These are phyloP conservation scores for Drosophila fungiperda DNA, from an alignment of 2,888 invertebrate genomes.

Conservation along the genomic window DNA sequence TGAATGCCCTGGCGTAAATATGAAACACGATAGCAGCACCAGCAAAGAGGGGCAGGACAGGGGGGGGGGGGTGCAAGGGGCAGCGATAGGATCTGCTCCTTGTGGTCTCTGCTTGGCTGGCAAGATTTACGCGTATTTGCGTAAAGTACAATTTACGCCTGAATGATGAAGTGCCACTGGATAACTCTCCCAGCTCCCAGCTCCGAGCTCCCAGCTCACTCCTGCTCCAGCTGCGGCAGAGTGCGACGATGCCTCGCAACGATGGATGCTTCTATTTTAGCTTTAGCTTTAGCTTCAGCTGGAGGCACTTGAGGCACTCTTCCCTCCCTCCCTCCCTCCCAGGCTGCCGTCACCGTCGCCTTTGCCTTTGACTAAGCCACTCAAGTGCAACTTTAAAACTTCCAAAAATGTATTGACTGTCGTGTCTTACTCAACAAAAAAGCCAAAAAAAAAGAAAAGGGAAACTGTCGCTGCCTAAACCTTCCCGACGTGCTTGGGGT, in stretches of 20 bases:
- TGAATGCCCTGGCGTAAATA: conserved; percentile 67
- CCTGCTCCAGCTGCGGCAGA: conserved; percentile 5
- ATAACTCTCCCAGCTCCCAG: conserved; percentile 20
- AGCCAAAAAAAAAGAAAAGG: conserved; percentile 31
- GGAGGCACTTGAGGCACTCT: conserved; percentile 2
- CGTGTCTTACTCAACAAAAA: conserved; percentile 25
- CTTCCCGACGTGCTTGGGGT: conserved; percentile 49
- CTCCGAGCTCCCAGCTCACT: conserved; percentile 17
- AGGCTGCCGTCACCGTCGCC: not conserved
- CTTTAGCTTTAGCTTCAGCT: conserved; percentile 2
- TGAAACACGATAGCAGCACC: conserved; percentile 58
- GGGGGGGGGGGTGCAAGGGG: not conserved
- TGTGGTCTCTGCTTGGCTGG: conserved; percentile 35
- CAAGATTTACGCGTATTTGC: conserved; percentile 79
- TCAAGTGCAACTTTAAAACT: conserved; percentile 79
- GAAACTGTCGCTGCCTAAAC: conserved; percentile 68
- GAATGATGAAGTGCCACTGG: conserved; percentile 69
- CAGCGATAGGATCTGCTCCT: not conserved
- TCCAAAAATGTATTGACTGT: conserved; percentile 63
- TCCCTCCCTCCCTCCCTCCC: too few species aligned
- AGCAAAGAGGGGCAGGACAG: not conserved
- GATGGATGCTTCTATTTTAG: conserved; percentile 23
- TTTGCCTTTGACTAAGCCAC: conserved; percentile 61
- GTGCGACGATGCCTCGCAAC: conserved; percentile 22
- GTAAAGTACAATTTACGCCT: conserved; percentile 74